Base-by-base conservation (phyloP, 2,797 vertebrate genomes). In the Oryzias dopingdopingensis region DNA sequence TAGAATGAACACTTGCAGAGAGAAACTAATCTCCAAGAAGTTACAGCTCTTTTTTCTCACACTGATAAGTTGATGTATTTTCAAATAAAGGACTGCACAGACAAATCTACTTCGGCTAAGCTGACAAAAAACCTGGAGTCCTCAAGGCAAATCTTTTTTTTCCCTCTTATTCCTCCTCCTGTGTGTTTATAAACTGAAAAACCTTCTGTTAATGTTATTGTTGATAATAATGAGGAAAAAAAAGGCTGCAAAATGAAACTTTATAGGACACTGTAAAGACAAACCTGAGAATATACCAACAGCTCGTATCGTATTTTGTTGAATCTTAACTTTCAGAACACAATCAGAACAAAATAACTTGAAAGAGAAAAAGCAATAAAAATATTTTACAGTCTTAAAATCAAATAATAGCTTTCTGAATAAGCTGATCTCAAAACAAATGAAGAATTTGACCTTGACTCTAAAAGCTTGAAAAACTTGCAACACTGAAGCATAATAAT, bases 21-120 rank as follows among this genome's bases (percentile, higher is more conserved):
- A 23, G 15, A 46, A 56, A 49, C 40, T 29, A 16, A 66, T 52
- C 48, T 56, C 22, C 62, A 20, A 4, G 20, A 53, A 0, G 45
- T 49, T 49, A 2, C 32, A 16, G 22, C 50, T 52, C 26, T 10
- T 10, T 52, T 43, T 74, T 56, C 49, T 62, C 57, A 72, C 22
- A 6, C 46, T 47, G 63, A 67, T 57, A 37, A 56, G 24, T 10
- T 26, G 3, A 43, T 50, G 17, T 42, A 22, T 60, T 52, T 67
- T 42, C 20, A n/a, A 49, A 42, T 40, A 42, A 52, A 47, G 22
- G 17, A 41, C 14, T 40, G 41, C 4, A 10, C 46, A 40, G 22
- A 55, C 42, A 43, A 47, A 52, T 20, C 42, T n/a, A 61, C 37
- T 40, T n/a, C 15, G 24, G 37, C 15, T 14, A 23, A 41, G 29